phyloP scores from a whole-genome alignment of 2,888 invertebrate species.

The Exocentrus adspersus region DNA sequence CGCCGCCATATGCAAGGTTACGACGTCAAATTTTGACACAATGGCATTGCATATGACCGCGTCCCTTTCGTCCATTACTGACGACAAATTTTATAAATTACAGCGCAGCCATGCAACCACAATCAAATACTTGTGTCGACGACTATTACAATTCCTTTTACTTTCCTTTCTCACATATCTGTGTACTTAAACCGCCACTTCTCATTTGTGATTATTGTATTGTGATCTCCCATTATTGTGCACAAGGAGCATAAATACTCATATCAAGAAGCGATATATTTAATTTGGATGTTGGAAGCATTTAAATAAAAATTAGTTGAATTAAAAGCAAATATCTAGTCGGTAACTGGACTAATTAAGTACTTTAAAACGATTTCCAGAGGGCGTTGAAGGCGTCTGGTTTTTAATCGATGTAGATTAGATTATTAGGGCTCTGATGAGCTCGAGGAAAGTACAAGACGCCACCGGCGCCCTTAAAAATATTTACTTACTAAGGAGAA shows the following conservation, averaged over 20 bases:
- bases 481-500: too few relatives aligned
- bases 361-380: not conserved
- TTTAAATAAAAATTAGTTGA: not conserved
- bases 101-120: too few relatives aligned
- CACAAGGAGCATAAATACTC: constrained; percentile 12
- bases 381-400: not conserved
- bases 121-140: too few relatives aligned
- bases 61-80: too few relatives aligned
- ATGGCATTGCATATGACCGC: too few relatives aligned
- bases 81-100: constrained; percentile 7
- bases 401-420: too few relatives aligned
- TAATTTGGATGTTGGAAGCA: not conserved
- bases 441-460: not conserved
- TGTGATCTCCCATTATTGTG: constrained; percentile 29
- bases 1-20: too few relatives aligned
- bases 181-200: constrained; percentile 33
- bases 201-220: constrained; percentile 37
- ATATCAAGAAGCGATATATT: constrained; percentile 6
- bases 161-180: not conserved
- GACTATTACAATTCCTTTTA: too few relatives aligned
- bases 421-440: too few relatives aligned
- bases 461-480: not conserved
- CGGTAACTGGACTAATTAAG: not conserved
- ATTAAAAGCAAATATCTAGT: not conserved
- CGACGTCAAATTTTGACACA: too few relatives aligned